Conservation (phyloP, 2,888 invertebrate species). For the Kryphioiulus occultus region DNA sequence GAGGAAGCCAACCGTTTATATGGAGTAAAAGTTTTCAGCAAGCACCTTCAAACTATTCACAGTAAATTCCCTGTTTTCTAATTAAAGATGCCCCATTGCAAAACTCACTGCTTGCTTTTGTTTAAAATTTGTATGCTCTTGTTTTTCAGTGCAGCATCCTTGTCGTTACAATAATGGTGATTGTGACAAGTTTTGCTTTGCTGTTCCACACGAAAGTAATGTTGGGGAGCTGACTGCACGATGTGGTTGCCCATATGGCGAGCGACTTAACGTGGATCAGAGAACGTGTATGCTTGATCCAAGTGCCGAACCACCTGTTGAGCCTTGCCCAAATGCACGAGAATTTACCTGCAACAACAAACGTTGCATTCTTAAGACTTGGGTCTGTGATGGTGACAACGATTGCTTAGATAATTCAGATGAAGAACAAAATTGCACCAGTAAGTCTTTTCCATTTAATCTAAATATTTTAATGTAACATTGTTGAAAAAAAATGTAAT, state of each 20-base stretch:
- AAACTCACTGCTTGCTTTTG: not conserved
- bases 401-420: conserved; percentile 96
- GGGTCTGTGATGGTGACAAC: conserved; percentile 96
- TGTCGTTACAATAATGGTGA: conserved; percentile 85
- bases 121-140: not conserved
- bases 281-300: conserved; percentile 77
- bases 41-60: conserved; percentile 57
- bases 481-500: conserved; percentile 45
- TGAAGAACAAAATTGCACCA: conserved; percentile 93
- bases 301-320: conserved; percentile 82
- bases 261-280: conserved; percentile 75
- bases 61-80: conserved; percentile 52
- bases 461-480: conserved; percentile 11
- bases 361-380: conserved; percentile 88
- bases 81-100: conserved; percentile 66
- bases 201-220: conserved; percentile 73
- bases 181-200: conserved; percentile 95
- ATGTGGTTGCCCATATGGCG: conserved; percentile 94
- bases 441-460: conserved; percentile 63
- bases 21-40: conserved; percentile 76
- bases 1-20: conserved; percentile 90
- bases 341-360: conserved; percentile 95
- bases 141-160: conserved; percentile 71
- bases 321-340: conserved; percentile 89
- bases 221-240: conserved; percentile 67